Base-by-base conservation (phyloP, 2,888 invertebrate genomes). In the Argyresthia goedartella region DNA sequence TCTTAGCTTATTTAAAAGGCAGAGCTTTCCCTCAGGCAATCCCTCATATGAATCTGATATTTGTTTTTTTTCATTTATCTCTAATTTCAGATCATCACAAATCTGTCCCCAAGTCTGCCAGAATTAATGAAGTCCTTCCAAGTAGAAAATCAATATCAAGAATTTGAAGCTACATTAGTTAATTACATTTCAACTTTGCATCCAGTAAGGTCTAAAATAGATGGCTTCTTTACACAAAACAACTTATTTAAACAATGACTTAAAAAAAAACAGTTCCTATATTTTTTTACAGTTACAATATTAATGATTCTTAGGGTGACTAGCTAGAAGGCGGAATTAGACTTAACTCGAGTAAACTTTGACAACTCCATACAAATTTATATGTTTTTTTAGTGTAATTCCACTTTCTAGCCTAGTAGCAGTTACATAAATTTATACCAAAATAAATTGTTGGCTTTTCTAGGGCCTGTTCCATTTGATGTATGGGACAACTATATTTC, bases 91-190 rank as follows among this genome's bases (percentile, higher is more conserved):
- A 69, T 92, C 7, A 85, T 92, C 55, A 89, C 89, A 58, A 88
- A 88, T 60, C 89, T 90, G 89, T 87, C 89, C 50, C 92, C 92
- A 45, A 84, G 86, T 7, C 81, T 91, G 52, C 84, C 87, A 11
- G 88, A 91, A 64, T 64, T 90, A 16, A 60, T 89, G 54, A 73
- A 74, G 59, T 86, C 80, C 55, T 80, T 88, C 65, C 88, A 73
- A 57, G 76, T 73, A 64, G 88, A 73, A 43, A 64, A 59, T 58
- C 68, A 64, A 66, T 65, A 69, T 56, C 75, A 69, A 67, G 69
- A 59, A 66, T 89, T 77, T 69, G 80, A 60, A 73, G 65, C 59
- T 57, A 73, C 60, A 62, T 75, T 76, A 57, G 68, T 67, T 63
- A 67, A 56, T 74, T 90, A 72, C 56, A 87, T 89, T 56, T 75